These are phyloP conservation scores for Chelon auratus DNA, from an alignment of 2,797 vertebrate species.

Conservation along the genomic window DNA sequence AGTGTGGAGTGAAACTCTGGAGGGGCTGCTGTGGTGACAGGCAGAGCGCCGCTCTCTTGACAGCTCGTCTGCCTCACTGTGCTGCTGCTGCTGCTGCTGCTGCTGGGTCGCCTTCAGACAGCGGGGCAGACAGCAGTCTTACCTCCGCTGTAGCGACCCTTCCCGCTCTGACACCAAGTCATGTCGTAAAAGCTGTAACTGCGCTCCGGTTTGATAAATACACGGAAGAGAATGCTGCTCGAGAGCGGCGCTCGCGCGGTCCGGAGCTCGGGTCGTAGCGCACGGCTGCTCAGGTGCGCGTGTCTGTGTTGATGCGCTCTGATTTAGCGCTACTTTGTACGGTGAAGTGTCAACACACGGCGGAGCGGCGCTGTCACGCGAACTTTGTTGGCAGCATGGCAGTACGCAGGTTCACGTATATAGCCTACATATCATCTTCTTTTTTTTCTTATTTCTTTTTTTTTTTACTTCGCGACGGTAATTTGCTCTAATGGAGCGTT, in stretches of 20 bases:
- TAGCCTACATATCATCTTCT: too few relatives aligned
- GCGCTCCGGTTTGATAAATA: neutral
- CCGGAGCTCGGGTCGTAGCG: neutral
- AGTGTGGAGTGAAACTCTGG: constrained; percentile 49
- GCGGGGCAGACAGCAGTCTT: constrained; percentile 19
- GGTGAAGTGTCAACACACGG: constrained; percentile 43
- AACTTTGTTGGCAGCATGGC: constrained; percentile 69
- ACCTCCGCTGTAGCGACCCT: neutral
- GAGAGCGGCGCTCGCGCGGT: neutral
- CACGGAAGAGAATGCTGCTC: neutral
- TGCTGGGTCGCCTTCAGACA: constrained; percentile 23
- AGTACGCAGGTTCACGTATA: constrained; percentile 13
- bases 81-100: constrained; percentile 22
- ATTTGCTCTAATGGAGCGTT: constrained; percentile 58
- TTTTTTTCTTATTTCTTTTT: too few relatives aligned
- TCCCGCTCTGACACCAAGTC: constrained; percentile 4
- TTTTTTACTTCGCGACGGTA: constrained; percentile 17
- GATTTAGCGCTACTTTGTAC: constrained; percentile 19
- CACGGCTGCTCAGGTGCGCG: neutral
- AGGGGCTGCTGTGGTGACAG: constrained; percentile 62
- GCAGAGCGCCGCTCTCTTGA: constrained; percentile 38
- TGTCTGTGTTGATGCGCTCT: neutral
- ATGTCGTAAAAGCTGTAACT: constrained; percentile 14
- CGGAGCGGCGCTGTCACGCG: constrained; percentile 52
- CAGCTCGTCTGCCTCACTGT: constrained; percentile 46